These are phyloP conservation scores for Physocephala rufipes DNA, from an alignment of 2,888 invertebrate genomes.

Conservation along the genomic window DNA sequence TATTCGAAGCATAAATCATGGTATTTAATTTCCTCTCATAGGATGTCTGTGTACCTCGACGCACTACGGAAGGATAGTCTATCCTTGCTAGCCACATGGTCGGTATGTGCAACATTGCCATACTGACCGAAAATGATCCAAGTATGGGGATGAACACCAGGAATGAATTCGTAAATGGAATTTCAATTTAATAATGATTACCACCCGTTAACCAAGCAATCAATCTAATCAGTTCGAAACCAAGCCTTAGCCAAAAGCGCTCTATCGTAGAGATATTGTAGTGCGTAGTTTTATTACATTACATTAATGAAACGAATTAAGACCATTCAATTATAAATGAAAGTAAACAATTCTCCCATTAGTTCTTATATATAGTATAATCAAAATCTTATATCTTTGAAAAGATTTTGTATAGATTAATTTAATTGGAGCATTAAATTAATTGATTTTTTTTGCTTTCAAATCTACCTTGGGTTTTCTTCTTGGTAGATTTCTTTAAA, in stretches of 20 bases:
- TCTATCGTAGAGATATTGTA: too few species aligned
- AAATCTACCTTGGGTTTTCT: too few species aligned
- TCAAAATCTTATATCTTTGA: background rate
- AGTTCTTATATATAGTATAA: background rate
- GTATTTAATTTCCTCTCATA: conserved; percentile 19
- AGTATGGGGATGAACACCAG: background rate
- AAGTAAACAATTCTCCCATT: too few species aligned
- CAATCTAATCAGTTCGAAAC: background rate
- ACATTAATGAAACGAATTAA: too few species aligned
- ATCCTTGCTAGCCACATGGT: background rate
- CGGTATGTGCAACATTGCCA: background rate
- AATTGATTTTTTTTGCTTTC: too few species aligned
- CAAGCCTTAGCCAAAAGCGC: background rate
- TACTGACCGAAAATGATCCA: background rate
- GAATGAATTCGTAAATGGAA: background rate
- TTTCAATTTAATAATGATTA: conserved; percentile 1
- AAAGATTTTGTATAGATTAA: too few species aligned
- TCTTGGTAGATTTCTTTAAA: too few species aligned
- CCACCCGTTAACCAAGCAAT: background rate
- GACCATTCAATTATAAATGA: too few species aligned
- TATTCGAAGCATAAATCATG: conserved; percentile 14
- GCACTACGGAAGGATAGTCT: background rate
- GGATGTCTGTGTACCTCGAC: background rate
- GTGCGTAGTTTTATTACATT: too few species aligned
- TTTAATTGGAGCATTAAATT: too few species aligned